Evolutionary conservation across 2,888 invertebrate genomes (phyloP), one percentile per base, ranked within the genome.

Genomic region (Plagiodera versicolora): DNA sequence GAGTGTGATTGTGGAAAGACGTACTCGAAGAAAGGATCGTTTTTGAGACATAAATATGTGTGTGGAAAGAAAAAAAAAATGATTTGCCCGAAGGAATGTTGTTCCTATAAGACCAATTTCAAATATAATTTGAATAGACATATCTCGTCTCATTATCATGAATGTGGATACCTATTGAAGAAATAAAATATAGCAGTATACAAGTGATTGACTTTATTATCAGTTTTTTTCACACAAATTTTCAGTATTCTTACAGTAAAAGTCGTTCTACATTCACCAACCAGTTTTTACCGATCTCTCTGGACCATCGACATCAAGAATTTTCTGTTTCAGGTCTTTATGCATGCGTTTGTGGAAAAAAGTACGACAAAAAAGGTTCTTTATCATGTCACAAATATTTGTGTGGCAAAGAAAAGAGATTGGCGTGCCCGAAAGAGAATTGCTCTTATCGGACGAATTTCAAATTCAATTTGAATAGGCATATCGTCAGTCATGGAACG

Each of bases 31-130:
- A 53, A 53, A 44, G 24, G 17, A 11, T 53, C 53, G 28, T 44
- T 53, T 10, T 39, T 39, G 39, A 1, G 39, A 39, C 39, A 39
- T n/a, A 62, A 63, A 8, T 64, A 63, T 9, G 64, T 66, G 11
- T 67, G 67, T 28, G 67, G 67, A 14, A 80, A 79, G 61, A 71
- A 74, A 6, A 81, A 81, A 0, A 74, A 77, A 14, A 9, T 64
- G 50, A n/a, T 24, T 9, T 66, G 66, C 35, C 24, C 54, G 1
- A 10, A 14, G 5, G 6, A 39, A 11, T 3, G 14, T 11, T 56
- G 56, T 44, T 2, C 47, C 9, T 48, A 50, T n/a, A 48, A 24
- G 16, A 20, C 47, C 14, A 2, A 18, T 11, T 19, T 46, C 11
- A 56, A 56, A 48, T 20, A 56, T 30, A 19, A 48, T 44, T 16